phyloP scores from a whole-genome alignment of 2,888 invertebrate genomes.

The Brachypalpus laphriformis region DNA sequence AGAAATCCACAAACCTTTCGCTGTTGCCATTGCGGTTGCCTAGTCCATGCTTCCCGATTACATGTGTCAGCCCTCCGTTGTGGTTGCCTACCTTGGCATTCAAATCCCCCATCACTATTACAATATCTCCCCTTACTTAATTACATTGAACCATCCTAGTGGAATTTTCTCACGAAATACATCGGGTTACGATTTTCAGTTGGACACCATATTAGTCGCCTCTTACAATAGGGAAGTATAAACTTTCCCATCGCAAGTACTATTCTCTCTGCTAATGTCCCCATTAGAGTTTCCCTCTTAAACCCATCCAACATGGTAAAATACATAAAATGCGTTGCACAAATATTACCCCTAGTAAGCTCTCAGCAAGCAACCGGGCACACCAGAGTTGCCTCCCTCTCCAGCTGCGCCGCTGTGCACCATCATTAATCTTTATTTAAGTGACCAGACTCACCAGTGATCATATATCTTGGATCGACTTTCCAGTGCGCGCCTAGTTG shows the following conservation, averaged over 20 bases:
- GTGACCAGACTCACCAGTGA: constrained; percentile 42
- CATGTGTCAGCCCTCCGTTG: no score
- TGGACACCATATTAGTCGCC: neutral
- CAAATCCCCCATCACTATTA: no score
- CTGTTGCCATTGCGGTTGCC: no score
- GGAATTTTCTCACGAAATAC: no score
- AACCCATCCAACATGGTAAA: neutral
- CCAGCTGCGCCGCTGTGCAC: constrained; percentile 15
- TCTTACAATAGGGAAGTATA: neutral
- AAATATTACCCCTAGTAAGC: neutral
- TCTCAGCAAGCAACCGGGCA: constrained; percentile 3
- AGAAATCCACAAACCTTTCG: no score
- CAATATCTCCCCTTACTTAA: no score
- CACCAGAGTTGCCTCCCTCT: neutral
- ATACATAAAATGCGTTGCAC: constrained; percentile 13
- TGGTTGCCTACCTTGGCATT: no score
- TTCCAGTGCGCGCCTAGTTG: neutral
- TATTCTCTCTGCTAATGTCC: neutral
- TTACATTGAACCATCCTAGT: no score
- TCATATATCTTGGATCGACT: constrained; percentile 61
- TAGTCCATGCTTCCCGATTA: no score
- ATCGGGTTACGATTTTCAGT: no score
- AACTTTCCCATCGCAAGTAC: no score
- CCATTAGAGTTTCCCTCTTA: constrained; percentile 53
- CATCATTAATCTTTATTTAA: constrained; percentile 67